Evolutionary conservation across 2,113 vertebrate species (phyloP), one percentile per base, ranked within the genome.

Genomic region (Dromas ardeola): DNA sequence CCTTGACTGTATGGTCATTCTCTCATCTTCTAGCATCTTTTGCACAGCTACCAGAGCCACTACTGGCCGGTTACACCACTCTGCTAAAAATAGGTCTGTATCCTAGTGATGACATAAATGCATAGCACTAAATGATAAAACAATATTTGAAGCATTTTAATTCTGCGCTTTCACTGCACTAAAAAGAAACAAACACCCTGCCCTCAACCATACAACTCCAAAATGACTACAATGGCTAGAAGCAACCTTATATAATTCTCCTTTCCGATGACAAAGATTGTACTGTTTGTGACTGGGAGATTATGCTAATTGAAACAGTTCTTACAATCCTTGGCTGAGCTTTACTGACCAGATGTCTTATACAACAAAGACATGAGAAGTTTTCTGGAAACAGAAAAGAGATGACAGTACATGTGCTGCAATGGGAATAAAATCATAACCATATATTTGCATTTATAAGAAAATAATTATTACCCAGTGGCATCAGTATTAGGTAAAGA

Each of bases 251-350:
- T 12, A 74, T 67, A 92, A 92, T 80, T 88, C 67, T 78, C 49
- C 30, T 81, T 83, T 77, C 30, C 0, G 0, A 70, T 52, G 36
- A 92, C 69, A 96, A 86, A 84, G 86, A 93, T 63, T 2, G 12
- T 63, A 90, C 52, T 92, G 50, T 83, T 94, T 11, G 26, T 78
- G 62, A 90, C 45, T 74, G 55, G 67, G 34, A 90, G 79, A 90
- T 90, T 80, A 93, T 58, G 69, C 72, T 92, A 92, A 95, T 59
- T 88, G 52, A 84, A 94, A 76, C 43, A 69, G 40, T 79, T 84
- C 86, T 93, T 88, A 88, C 55, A 92, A 63, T 88, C 56, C 65
- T 69, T 59, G 61, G 43, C 77, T 90, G 63, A 92, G 90, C 82
- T 88, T 77, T 50, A 58, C 42, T 90, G 88, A 88, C 71, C 82